A percentile compares a stretch with the other conserved stretches of the same genome.
phyloP scores from a whole-genome alignment of 2,888 invertebrate species.

The Lasioglossum calceatum region DNA sequence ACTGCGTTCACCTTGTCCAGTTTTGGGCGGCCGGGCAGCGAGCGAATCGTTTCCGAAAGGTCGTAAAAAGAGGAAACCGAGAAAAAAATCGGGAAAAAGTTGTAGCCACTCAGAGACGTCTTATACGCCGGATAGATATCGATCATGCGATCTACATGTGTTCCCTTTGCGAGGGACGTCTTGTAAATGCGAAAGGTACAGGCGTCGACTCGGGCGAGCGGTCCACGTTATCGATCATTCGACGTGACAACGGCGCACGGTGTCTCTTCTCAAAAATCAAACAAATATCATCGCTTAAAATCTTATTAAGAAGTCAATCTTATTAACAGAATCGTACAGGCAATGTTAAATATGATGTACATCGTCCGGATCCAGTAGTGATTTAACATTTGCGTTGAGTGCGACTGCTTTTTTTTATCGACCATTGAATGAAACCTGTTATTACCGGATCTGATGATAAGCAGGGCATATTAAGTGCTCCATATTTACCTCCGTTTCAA shows the following conservation, averaged over 20 bases:
- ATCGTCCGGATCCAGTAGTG: neutral
- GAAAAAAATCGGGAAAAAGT: neutral
- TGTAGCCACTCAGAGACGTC: neutral
- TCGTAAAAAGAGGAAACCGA: slow-evolving; percentile 17
- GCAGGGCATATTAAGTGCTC: neutral
- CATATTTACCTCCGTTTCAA: neutral
- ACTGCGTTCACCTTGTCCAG: slow-evolving; percentile 35
- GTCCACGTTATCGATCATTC: slow-evolving; percentile 55
- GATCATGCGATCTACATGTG: slow-evolving; percentile 28
- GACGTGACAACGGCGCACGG: slow-evolving; percentile 32
- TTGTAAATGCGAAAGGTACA: slow-evolving; percentile 14
- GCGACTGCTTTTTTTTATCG: neutral
- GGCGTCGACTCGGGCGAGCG: slow-evolving; percentile 13
- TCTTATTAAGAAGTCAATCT: neutral
- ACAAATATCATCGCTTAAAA: neutral
- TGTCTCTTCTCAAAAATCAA: neutral
- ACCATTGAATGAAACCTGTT: neutral
- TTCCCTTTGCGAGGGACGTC: neutral
- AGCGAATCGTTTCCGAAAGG: slow-evolving; percentile 36
- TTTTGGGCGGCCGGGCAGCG: slow-evolving; percentile 4
- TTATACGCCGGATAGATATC: slow-evolving; percentile 15
- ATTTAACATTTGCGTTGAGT: neutral
- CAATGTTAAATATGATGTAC: neutral
- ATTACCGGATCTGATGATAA: neutral
- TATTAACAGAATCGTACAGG: neutral